phyloP scores from a whole-genome alignment of 2,797 vertebrate species.

The Lepus townsendii region DNA sequence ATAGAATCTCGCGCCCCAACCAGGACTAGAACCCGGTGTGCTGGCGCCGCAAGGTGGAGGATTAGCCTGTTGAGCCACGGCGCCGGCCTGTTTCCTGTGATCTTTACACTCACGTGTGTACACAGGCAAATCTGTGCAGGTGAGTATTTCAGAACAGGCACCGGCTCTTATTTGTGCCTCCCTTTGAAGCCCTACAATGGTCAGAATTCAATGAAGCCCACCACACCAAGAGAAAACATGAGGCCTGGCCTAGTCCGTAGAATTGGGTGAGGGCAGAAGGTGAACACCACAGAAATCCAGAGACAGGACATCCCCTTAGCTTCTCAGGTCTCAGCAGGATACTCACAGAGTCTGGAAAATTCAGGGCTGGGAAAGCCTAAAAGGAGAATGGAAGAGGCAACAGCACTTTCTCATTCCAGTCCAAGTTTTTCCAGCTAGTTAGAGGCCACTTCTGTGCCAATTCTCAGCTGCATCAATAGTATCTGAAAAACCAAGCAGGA shows the following conservation, averaged over 20 bases:
- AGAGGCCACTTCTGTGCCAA: not conserved
- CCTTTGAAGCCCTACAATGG: not conserved
- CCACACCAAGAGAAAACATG: not conserved
- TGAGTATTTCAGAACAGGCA: not conserved
- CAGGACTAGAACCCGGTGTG: too few species aligned
- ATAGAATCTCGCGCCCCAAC: too few species aligned
- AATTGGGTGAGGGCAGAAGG: not conserved
- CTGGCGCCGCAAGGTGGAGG: too few species aligned
- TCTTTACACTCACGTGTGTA: not conserved
- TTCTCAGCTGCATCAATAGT: not conserved
- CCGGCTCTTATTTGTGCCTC: not conserved
- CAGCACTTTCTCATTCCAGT: not conserved
- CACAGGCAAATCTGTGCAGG: not conserved
- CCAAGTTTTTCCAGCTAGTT: not conserved
- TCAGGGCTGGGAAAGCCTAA: not conserved
- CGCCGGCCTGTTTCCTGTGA: not conserved
- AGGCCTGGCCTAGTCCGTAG: not conserved
- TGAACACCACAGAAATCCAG: not conserved
- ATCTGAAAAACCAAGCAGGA: constrained; percentile 45
- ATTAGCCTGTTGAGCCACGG: too few species aligned
- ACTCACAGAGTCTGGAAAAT: not conserved
- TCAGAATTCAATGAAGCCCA: not conserved
- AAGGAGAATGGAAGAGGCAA: not conserved
- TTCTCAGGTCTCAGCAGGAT: not conserved
- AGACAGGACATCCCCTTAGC: not conserved